Evolutionary conservation across 2,113 vertebrate species (phyloP).

Genomic region (Polypterus bichir): DNA sequence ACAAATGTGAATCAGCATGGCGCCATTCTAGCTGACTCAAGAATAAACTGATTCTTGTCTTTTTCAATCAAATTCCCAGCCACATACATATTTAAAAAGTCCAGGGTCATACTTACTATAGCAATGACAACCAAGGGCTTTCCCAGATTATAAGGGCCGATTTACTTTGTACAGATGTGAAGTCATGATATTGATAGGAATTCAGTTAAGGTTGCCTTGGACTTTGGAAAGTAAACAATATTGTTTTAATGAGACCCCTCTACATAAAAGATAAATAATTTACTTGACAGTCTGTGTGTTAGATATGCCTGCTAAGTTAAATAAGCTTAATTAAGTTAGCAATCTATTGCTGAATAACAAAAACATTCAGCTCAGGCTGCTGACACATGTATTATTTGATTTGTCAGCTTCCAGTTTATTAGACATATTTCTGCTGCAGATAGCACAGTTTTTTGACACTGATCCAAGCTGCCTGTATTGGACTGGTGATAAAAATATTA

Average conservation of each 20-base stretch:
- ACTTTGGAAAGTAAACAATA: neutral
- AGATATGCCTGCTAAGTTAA: conserved; percentile 8
- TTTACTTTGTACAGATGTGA: neutral
- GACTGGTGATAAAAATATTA: neutral
- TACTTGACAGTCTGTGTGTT: conserved; percentile 3
- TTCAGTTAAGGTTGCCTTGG: neutral
- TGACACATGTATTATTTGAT: conserved; percentile 16
- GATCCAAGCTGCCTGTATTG: conserved; percentile 26
- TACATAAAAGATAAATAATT: conserved; percentile 4
- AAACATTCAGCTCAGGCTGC: conserved; percentile 9
- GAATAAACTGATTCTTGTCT: too few relatives aligned
- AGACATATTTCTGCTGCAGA: conserved; percentile 13
- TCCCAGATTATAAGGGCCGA: neutral
- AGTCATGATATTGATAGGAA: neutral
- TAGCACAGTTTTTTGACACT: conserved; percentile 21
- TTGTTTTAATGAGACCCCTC: conserved; percentile 6
- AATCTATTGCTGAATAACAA: neutral
- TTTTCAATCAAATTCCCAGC: too few relatives aligned
- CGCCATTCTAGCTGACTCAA: too few relatives aligned
- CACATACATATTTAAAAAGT: too few relatives aligned
- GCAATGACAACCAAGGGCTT: neutral
- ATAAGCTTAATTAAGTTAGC: conserved; percentile 14
- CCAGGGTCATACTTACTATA: too few relatives aligned
- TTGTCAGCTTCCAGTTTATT: conserved; percentile 26
- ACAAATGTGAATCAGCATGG: too few relatives aligned